Percentiles rank a stretch among this genome's conserved stretches.
These are phyloP conservation scores for Drosophila parthenogenetica DNA, from an alignment of 2,888 invertebrate genomes.

Conservation along the genomic window DNA sequence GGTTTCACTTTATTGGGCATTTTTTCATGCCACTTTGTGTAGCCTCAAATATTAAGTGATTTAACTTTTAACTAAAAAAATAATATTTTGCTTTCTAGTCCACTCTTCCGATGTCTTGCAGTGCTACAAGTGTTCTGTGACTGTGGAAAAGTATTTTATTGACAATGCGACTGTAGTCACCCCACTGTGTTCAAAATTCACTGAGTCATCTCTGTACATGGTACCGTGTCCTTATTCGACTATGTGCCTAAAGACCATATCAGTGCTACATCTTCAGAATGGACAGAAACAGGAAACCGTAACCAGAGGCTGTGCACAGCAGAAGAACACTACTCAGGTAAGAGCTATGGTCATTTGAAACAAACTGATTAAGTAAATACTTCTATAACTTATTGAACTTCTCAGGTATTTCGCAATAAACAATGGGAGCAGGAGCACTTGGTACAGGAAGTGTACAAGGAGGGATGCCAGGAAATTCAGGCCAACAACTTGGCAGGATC, in stretches of 20 bases:
- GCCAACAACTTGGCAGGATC: conserved; percentile 86
- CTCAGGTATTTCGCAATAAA: conserved; percentile 87
- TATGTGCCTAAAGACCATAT: conserved; percentile 92
- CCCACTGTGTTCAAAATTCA: conserved; percentile 91
- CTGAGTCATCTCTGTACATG: conserved; percentile 89
- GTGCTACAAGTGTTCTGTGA: conserved; percentile 91
- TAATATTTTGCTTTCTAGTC: neutral
- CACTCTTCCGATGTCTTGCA: conserved; percentile 77
- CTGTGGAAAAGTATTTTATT: conserved; percentile 86
- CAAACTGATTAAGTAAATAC: neutral
- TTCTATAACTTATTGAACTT: neutral
- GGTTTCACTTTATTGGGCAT: neutral
- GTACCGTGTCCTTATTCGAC: conserved; percentile 93
- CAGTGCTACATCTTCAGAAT: conserved; percentile 88
- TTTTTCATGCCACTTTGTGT: too few species aligned
- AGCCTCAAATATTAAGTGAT: neutral
- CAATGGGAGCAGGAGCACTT: conserved; percentile 89
- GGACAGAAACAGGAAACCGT: conserved; percentile 85
- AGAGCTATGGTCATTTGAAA: too few species aligned
- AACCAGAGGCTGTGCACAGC: conserved; percentile 90
- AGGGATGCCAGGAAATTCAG: conserved; percentile 89
- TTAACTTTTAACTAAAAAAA: neutral
- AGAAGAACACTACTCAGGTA: conserved; percentile 87
- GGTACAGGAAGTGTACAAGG: conserved; percentile 89
- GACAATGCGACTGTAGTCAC: conserved; percentile 86